phyloP scores from a whole-genome alignment of 2,113 vertebrate genomes.

The Ophthalmolycus amberensis region DNA sequence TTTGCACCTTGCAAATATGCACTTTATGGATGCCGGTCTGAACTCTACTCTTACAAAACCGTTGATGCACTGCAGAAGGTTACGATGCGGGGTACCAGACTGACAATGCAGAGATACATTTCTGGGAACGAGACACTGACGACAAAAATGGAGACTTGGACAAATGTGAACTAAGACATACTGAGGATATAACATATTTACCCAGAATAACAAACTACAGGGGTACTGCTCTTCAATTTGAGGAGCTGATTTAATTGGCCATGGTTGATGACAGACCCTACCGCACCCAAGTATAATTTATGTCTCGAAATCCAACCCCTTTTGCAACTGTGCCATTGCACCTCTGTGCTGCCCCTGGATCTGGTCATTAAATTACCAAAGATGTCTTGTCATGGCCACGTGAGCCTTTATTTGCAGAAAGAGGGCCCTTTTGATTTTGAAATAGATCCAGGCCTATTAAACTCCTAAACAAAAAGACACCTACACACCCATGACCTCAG shows the following conservation, averaged over 20 bases:
- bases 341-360: neutral
- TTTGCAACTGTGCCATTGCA: neutral
- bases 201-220: neutral
- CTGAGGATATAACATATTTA: neutral
- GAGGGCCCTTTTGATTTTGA: constrained; percentile 15
- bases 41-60: neutral
- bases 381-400: constrained; percentile 1
- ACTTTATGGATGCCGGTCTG: neutral
- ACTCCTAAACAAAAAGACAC: constrained; percentile 19
- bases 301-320: constrained; percentile 18
- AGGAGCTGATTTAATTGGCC: constrained; percentile 24
- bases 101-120: too few species aligned
- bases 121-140: too few species aligned
- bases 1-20: neutral
- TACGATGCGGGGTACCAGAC: too few species aligned
- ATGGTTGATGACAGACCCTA: constrained; percentile 20
- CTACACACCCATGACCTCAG: constrained; percentile 20
- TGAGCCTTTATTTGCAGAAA: constrained; percentile 16
- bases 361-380: constrained; percentile 15
- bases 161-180: neutral
- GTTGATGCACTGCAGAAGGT: neutral
- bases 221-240: neutral
- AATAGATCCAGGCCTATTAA: constrained; percentile 15
- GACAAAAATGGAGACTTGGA: neutral
- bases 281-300: constrained; percentile 13